A percentile compares a stretch with the other conserved stretches of the same genome.
These are phyloP conservation scores for Caenorhabditis sp. DNA, from an alignment of 2,888 invertebrate species.

Conservation along the genomic window DNA sequence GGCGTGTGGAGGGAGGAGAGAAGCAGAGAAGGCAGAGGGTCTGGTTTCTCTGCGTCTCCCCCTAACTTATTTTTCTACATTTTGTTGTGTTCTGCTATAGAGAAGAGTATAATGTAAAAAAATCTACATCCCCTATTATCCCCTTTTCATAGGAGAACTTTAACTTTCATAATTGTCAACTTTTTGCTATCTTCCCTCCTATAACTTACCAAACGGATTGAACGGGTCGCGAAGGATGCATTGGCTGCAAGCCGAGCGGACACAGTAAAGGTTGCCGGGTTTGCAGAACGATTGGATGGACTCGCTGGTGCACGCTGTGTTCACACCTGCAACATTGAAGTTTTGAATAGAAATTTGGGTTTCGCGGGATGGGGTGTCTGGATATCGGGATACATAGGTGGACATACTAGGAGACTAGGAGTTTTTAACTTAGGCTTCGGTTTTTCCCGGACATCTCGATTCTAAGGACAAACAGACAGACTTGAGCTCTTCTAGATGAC, in stretches of 20 bases:
- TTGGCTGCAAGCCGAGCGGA: conserved; percentile 62
- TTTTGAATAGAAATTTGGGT: not conserved
- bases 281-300: conserved; percentile 57
- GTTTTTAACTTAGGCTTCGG: no score
- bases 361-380: not conserved
- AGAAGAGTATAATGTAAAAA: no score
- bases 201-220: conserved; percentile 61
- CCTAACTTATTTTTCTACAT: no score
- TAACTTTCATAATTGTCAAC: no score
- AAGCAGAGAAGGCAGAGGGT: not conserved
- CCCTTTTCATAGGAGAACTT: not conserved
- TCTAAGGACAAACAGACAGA: no score
- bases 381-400: not conserved
- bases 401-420: no score
- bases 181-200: not conserved
- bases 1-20: not conserved
- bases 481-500: no score
- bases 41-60: not conserved
- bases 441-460: no score
- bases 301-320: conserved; percentile 41
- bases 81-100: no score
- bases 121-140: not conserved
- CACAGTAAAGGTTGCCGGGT: conserved; percentile 52
- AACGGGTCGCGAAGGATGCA: conserved; percentile 64
- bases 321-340: conserved; percentile 39